Base-by-base conservation (phyloP, 1,140 invertebrate genomes). In the Neodiprion fabricii region DNA sequence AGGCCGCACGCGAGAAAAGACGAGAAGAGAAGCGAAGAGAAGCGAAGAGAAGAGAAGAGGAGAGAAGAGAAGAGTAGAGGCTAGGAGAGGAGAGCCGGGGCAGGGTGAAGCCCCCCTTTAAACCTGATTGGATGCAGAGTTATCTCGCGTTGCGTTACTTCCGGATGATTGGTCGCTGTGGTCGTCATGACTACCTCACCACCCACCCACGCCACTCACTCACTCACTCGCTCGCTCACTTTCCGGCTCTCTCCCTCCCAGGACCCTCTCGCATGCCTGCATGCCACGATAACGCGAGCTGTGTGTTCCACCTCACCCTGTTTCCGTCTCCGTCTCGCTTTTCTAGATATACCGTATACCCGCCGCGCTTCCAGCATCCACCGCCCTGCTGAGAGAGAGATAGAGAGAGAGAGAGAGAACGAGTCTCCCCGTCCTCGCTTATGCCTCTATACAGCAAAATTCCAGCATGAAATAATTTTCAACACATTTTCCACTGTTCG, bases 51-150 rank as follows among this genome's bases (percentile, higher is more conserved):
- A 40, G 28, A 40, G 28, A 21, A 14, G 70, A 11, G 70, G 14
- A 12, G 48, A 23, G 70, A 10, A 49, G 70, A 71, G 12, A 40
- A 40, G 70, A 48, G 2, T 5, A 23, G 67, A 12, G 17, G 67
- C 7, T 9, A 11, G 70, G 48, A 12, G 14, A 28, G 68, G 68
- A 12, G 23, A 10, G 48, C 82, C 80, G 40, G 21, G 67, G 67
- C 21, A 11, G 67, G 10, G 67, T 11, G 79, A 40, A 73, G 78
- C 77, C 80, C 82, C 83, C 78, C 83, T 85, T 86, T 88, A 89
- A 87, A 89, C 83, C 87, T 88, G 87, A 88, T 88, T 88, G 87
- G 87, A 88, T 88, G 86, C 86, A 87, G 87, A 88, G 87, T 88
- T 88, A 88, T 88, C 87, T 88, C 86, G 85, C 85, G 86, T 79